Evolutionary conservation across 2,797 vertebrate species (phyloP), one percentile per base, ranked within the genome.

Genomic region (Centroberyx gerrardi): DNA sequence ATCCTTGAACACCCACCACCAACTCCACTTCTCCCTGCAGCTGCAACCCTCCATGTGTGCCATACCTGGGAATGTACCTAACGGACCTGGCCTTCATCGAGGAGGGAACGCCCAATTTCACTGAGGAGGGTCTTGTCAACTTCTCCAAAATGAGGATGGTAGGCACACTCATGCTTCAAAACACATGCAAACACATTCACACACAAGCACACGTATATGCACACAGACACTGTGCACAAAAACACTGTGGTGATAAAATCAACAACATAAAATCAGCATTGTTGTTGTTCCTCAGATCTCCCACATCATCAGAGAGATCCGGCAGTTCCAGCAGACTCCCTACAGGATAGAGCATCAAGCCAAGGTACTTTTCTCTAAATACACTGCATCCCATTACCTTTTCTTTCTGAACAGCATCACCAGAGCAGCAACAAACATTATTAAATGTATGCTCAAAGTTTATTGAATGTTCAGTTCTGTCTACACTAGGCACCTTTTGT

Each of bases 81-180:
- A 99, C 97, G 2, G 98, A 99, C 84, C 90, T 99, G 89, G 97
- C 97, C 1, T 98, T 99, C 81, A 99, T 99, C 22, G 98, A 99
- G 87, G 98, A 99, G 89, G 98, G 97, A 84, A 99, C 97, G 12
- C 98, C 98, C 40, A 98, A 99, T 87, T 98, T 99, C 68, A 99
- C 97, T 2, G 97, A 98, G 79, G 98, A 99, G 85, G 97, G 97
- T 78, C 96, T 99, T 59, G 98, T 99, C 76, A 99, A 99, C 92
- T 99, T 99, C 90, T 99, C 98, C 90, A 99, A 99, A 94, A 99
- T 99, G 98, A 96, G 98, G 93, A 99, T 99, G 97, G 98, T 98
- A 94, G 83, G 95, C 4, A 28, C 31, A 62, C 8, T 5, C 42
- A 51, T 29, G 0, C 29, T 49, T 12, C 8, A 42, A 2, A 36